Evolutionary conservation across 2,888 invertebrate genomes (phyloP), one percentile per base, ranked within the genome.

Genomic region (Gasteruption jaculator): DNA sequence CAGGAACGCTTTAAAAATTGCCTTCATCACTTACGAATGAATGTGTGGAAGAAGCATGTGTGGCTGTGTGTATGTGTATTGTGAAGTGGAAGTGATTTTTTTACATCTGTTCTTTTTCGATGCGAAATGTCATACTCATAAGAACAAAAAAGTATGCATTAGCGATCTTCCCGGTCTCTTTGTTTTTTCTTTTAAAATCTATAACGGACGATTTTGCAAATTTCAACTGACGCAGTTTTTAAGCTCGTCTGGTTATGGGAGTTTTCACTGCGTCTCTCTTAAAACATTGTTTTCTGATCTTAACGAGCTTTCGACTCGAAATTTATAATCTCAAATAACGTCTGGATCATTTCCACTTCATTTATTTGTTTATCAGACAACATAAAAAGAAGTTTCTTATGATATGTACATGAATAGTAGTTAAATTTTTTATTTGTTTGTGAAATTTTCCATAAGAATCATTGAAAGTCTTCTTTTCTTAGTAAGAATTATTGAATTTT

Each of bases 301-400:
- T 41, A 21, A 26, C 40, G 42, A 7, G 11, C 39, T 29, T 48
- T 38, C 33, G 37, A n/a, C n/a, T n/a, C n/a, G n/a, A n/a, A n/a
- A n/a, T n/a, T n/a, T n/a, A n/a, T 34, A 42, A 43, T 42, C 34
- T 36, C 38, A 42, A 43, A 33, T 35, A 46, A 42, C 33, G 44
- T 45, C 58, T 57, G 41, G 50, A 59, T 68, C 70, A 67, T 69
- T 66, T 69, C 69, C 70, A 70, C 70, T 70, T 70, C 66, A 62
- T 55, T 54, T 41, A 41, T 44, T 49, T 49, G 44, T 45, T 52
- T n/a, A n/a, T n/a, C n/a, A n/a, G n/a, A n/a, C n/a, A n/a, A n/a
- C n/a, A n/a, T n/a, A n/a, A n/a, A n/a, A n/a, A n/a, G n/a, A n/a
- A n/a, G n/a, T n/a, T n/a, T n/a, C n/a, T n/a, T n/a, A n/a, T n/a